Evolutionary conservation across 2,797 vertebrate species (phyloP), one percentile per base, ranked within the genome.

Genomic region (Schizopygopsis malacanthus): DNA sequence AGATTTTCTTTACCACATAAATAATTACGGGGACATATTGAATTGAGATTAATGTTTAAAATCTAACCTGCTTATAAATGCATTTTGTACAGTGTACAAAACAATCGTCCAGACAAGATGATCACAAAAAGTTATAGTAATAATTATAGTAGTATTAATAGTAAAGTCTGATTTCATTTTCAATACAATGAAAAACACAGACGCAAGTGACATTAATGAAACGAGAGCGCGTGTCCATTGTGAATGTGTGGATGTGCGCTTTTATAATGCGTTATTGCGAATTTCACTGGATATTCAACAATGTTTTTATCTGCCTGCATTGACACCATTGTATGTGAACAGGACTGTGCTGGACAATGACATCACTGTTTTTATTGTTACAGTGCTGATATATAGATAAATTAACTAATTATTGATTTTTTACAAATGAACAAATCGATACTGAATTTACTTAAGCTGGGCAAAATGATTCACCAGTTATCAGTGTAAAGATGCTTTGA

Each of bases 81-180:
- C 28, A 54, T 76, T 76, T 76, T 76, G 45, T 76, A 76, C 47
- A 76, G 1, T 4, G 25, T 75, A 75, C 72, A 76, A 76, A 76
- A 71, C 39, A 71, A 75, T 76, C 6, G 16, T 52, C 47, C 73
- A 76, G 73, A 76, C 47, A 76, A 75, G 15, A 50, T 50, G 43
- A 75, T 50, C 33, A 69, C 65, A 52, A 50, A 2, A 75, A 52
- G 25, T 28, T 28, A 75, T 75, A 50, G n/a, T 75, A 75, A 18
- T 33, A 75, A 75, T 50, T 52, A 28, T 33, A 50, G 41, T 72
- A 45, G 25, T 47, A 75, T 18, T 50, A 52, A 54, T 12, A 76
- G 50, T 76, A 39, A 76, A 22, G 47, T 76, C 73, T 76, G 50
- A 76, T 22, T 54, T 76, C 2, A 54, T 76, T 76, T 54, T 37